Evolutionary conservation across 2,888 invertebrate species (phyloP), one percentile per base, ranked within the genome.

Genomic region (Cryptocheilus praepositus): DNA sequence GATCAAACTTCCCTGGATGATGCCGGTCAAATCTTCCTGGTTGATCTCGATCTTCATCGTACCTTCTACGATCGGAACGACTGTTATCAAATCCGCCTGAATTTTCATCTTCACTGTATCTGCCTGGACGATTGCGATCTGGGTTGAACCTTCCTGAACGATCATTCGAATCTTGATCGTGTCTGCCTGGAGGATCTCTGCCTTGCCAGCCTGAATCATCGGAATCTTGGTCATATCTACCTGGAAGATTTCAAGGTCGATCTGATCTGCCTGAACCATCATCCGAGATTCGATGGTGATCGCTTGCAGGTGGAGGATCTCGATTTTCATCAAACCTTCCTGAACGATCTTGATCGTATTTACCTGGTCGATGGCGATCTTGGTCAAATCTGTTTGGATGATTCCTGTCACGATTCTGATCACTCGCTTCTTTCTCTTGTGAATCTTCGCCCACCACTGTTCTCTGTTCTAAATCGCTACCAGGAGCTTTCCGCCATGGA

Each of bases 391-490:
- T 44, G 2, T 16, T n/a, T 11, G 58, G 53, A 3, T 43, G 44
- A 19, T 43, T 44, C n/a, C 44, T 36, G 16, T 28, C 45, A 2
- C 51, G 36, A 11, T 44, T 15, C 25, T 66, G 22, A 45, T 51
- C 44, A 18, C 45, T 1, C 55, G 43, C 4, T 55, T 36, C 36
- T 1, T 11, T 18, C 49, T 49, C 16, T 16, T 51, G 25, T 46
- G 56, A 18, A 3, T 25, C 60, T 0, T 19, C 19, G 11, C 64
- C 62, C 13, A 76, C 7, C 44, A 74, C 74, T 11, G 66, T 73
- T 15, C 74, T 66, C 52, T 81, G 77, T 59, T 83, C 79, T 25
- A 79, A 73, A 5, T 76, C 76, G 8, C 72, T 73, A 2, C 25
- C 62, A 2, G 51, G 15, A 28, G 49, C n/a, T 25, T 74, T 76